phyloP scores from a whole-genome alignment of 1,140 invertebrate species.

The Ephestia elutella region DNA sequence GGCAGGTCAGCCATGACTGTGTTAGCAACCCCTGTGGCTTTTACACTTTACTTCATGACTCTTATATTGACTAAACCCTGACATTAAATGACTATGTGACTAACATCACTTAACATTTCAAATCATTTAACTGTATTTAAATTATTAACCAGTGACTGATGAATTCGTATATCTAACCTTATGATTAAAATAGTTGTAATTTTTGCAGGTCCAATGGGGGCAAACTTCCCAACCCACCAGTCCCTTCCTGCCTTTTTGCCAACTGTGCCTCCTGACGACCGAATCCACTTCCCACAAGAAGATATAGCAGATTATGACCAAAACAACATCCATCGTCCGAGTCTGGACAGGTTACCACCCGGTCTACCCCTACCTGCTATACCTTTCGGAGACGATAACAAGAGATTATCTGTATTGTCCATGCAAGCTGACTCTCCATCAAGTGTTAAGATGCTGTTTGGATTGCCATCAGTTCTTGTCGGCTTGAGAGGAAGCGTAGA shows the following conservation, averaged over 20 bases:
- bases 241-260: constrained; percentile 44
- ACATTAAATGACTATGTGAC: background rate
- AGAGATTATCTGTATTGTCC: constrained; percentile 77
- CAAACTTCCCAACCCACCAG: constrained; percentile 30
- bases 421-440: constrained; percentile 84
- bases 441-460: constrained; percentile 86
- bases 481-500: constrained; percentile 89
- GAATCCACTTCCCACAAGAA: constrained; percentile 44
- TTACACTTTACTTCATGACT: constrained; percentile 12
- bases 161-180: background rate
- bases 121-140: background rate
- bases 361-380: constrained; percentile 37
- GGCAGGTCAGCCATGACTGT: constrained; percentile 63
- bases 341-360: constrained; percentile 24
- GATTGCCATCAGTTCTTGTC: constrained; percentile 86
- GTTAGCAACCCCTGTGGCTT: constrained; percentile 13
- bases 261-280: constrained; percentile 46
- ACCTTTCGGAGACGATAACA: constrained; percentile 50
- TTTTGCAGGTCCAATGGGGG: constrained; percentile 11
- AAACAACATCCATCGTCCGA: constrained; percentile 52
- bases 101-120: constrained; percentile 3
- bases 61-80: constrained; percentile 13
- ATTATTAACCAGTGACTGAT: background rate
- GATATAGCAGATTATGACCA: constrained; percentile 48
- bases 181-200: background rate